Evolutionary conservation across 2,113 vertebrate species (phyloP).

Genomic region (Damaliscus lunatus): DNA sequence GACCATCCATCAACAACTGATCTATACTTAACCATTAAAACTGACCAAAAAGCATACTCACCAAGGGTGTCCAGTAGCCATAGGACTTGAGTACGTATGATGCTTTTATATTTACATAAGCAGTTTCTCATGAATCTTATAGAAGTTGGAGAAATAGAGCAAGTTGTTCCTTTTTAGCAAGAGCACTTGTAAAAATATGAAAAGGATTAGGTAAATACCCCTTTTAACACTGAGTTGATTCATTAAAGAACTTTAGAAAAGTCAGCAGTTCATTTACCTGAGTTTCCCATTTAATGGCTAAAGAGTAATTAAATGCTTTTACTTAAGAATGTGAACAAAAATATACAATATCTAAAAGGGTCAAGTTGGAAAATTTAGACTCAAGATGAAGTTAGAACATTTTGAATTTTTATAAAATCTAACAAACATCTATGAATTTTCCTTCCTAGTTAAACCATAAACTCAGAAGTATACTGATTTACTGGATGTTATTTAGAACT

Average conservation of each 20-base stretch:
- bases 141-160: constrained; percentile 62
- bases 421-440: constrained; percentile 48
- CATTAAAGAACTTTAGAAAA: constrained; percentile 74
- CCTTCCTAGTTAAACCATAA: constrained; percentile 31
- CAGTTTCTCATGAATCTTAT: constrained; percentile 55
- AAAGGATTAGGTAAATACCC: constrained; percentile 63
- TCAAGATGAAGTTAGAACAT: constrained; percentile 31
- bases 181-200: constrained; percentile 67
- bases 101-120: constrained; percentile 64
- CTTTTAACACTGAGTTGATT: constrained; percentile 45
- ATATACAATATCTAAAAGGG: constrained; percentile 41
- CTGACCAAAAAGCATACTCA: constrained; percentile 35
- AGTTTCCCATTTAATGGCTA: constrained; percentile 73
- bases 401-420: constrained; percentile 57
- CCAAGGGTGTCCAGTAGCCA: constrained; percentile 37
- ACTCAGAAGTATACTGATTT: background rate
- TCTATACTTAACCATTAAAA: background rate
- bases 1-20: constrained; percentile 40
- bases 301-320: constrained; percentile 41
- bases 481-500: constrained; percentile 21
- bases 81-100: constrained; percentile 58
- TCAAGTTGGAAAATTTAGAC: constrained; percentile 35
- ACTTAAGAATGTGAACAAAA: constrained; percentile 45
- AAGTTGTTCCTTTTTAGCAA: constrained; percentile 58
- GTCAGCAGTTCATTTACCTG: constrained; percentile 80